Evolutionary conservation across 2,888 invertebrate species (phyloP).

Genomic region (Phengaris alcon): DNA sequence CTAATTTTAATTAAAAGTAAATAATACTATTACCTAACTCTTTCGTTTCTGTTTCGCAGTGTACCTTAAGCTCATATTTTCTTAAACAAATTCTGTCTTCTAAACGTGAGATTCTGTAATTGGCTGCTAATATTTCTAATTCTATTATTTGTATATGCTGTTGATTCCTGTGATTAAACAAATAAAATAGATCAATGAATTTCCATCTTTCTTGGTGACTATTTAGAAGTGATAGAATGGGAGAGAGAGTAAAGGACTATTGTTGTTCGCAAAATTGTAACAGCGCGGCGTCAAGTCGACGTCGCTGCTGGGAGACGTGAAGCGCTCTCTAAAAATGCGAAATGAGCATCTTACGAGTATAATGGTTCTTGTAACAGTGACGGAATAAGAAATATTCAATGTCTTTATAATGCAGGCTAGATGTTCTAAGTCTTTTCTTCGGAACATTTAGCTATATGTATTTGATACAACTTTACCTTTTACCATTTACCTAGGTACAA

Average conservation of each 20-base stretch:
- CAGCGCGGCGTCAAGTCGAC: not conserved
- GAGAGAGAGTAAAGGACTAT: not conserved
- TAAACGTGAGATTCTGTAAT: too few relatives aligned
- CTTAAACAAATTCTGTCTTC: too few relatives aligned
- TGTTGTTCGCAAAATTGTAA: not conserved
- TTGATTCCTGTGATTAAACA: too few relatives aligned
- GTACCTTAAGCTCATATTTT: too few relatives aligned
- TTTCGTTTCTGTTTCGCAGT: too few relatives aligned
- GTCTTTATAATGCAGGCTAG: not conserved
- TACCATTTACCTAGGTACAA: too few relatives aligned
- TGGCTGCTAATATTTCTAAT: too few relatives aligned
- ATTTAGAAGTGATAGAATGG: not conserved
- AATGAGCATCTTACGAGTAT: conserved; percentile 12
- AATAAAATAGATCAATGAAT: too few relatives aligned
- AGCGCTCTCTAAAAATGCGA: conserved; percentile 17
- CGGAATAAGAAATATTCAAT: not conserved
- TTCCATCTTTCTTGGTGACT: not conserved
- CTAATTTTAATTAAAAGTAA: too few relatives aligned
- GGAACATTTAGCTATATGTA: not conserved
- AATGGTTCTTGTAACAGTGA: not conserved
- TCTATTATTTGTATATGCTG: too few relatives aligned
- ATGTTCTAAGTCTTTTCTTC: not conserved
- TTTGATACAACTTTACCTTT: too few relatives aligned
- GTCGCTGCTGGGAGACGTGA: not conserved
- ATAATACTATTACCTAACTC: too few relatives aligned